These are phyloP conservation scores for Arenicola marina DNA, from an alignment of 2,888 invertebrate species.

Conservation along the genomic window DNA sequence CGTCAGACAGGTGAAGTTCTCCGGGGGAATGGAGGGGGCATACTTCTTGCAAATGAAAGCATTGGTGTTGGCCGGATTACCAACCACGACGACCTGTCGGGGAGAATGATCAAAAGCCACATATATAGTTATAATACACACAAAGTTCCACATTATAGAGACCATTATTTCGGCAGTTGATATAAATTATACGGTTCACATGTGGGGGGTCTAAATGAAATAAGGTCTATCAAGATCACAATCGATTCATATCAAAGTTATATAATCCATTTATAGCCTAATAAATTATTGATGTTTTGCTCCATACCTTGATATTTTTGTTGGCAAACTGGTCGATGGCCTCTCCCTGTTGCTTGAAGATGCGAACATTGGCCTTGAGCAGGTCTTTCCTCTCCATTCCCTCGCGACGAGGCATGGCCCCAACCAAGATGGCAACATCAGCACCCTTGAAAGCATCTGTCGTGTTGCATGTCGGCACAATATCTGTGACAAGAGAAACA, in stretches of 20 bases:
- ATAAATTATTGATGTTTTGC: too few species aligned
- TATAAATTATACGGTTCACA: too few species aligned
- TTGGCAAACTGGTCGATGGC: conserved; percentile 88
- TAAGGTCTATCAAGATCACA: too few species aligned
- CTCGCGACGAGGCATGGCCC: conserved; percentile 95
- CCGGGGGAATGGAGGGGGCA: conserved; percentile 87
- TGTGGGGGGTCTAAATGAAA: too few species aligned
- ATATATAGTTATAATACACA: too few species aligned
- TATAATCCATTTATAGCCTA: too few species aligned
- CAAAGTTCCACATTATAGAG: too few species aligned
- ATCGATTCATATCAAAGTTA: too few species aligned
- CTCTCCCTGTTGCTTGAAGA: conserved; percentile 95
- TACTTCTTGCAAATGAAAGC: conserved; percentile 93
- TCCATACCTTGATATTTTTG: conserved; percentile 80
- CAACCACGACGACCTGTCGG: conserved; percentile 80
- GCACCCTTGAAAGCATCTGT: conserved; percentile 93
- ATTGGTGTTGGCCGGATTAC: conserved; percentile 99
- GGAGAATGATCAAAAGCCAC: too few species aligned
- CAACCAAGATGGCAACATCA: conserved; percentile 94
- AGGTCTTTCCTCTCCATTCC: conserved; percentile 99
- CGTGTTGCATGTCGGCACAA: conserved; percentile 86
- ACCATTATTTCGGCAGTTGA: too few species aligned
- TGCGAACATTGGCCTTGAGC: conserved; percentile 94
- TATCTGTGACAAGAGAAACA: conserved; percentile 67
- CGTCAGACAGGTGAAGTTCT: conserved; percentile 98